Evolutionary conservation across 2,797 vertebrate species (phyloP).

Genomic region (Arrhamphus sclerolepis): DNA sequence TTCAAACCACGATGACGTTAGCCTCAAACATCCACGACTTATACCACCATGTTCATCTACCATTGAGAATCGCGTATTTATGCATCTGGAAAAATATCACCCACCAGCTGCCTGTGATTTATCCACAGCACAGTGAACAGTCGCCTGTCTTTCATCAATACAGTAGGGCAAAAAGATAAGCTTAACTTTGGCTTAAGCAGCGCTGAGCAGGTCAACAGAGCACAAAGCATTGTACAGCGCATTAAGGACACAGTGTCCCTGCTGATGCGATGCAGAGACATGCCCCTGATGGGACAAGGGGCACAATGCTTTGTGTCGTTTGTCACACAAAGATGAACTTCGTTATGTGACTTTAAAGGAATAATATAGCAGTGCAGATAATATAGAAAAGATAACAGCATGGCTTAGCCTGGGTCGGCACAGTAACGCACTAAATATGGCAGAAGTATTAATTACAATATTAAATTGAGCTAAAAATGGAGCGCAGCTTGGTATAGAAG

Average conservation of each 20-base stretch:
- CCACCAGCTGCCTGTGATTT: neutral
- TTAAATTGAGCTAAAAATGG: too few species aligned
- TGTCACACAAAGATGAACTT: constrained; percentile 17
- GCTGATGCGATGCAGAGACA: constrained; percentile 24
- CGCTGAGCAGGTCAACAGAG: constrained; percentile 52
- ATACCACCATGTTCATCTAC: neutral
- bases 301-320: constrained; percentile 15
- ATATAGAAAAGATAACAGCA: neutral
- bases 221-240: constrained; percentile 43
- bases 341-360: constrained; percentile 9
- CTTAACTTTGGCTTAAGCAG: constrained; percentile 53
- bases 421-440: too few species aligned
- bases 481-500: too few species aligned
- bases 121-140: neutral
- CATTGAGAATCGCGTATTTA: neutral
- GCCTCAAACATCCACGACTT: constrained; percentile 9
- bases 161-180: constrained; percentile 52
- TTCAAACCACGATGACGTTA: constrained; percentile 25
- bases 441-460: too few species aligned
- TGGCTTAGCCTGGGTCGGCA: neutral
- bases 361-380: constrained; percentile 5
- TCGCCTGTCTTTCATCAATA: constrained; percentile 25
- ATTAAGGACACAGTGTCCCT: constrained; percentile 58
- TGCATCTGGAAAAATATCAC: constrained; percentile 17
- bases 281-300: constrained; percentile 19